A percentile compares a stretch with the other conserved stretches of the same genome.
Evolutionary conservation across 2,888 invertebrate species (phyloP).

Genomic region (Lampropteryx suffumata): DNA sequence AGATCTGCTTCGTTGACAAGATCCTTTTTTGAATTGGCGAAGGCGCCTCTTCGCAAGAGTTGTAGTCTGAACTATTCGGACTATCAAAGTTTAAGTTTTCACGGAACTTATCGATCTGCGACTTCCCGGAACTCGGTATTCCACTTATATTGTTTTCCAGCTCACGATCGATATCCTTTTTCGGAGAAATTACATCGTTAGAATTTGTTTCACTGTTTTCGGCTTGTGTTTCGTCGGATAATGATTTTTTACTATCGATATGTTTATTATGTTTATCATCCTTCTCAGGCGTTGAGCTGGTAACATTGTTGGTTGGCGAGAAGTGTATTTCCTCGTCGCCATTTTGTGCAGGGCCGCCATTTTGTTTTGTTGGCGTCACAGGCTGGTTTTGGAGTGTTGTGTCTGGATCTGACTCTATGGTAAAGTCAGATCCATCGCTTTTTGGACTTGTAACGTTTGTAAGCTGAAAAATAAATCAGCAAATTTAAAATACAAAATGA

Average conservation of each 20-base stretch:
- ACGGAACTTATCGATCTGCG: conserved; percentile 21
- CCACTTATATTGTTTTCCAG: conserved; percentile 10
- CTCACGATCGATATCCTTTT: not conserved
- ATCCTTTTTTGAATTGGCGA: conserved; percentile 4
- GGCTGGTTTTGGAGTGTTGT: conserved; percentile 35
- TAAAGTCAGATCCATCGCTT: conserved; percentile 54
- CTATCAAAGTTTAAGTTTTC: conserved; percentile 9
- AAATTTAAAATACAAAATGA: not conserved
- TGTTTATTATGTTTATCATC: conserved; percentile 19
- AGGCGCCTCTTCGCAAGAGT: conserved; percentile 16
- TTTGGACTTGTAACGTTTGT: conserved; percentile 61
- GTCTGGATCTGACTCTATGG: conserved; percentile 58
- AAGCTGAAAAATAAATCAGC: conserved; percentile 49
- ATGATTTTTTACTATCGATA: conserved; percentile 1
- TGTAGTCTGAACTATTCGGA: conserved; percentile 12
- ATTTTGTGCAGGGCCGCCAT: conserved; percentile 26
- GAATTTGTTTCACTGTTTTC: not conserved
- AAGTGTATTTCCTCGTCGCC: conserved; percentile 29
- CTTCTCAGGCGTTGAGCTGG: conserved; percentile 43
- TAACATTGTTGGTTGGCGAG: conserved; percentile 27
- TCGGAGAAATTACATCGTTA: not conserved
- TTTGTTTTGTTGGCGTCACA: conserved; percentile 15
- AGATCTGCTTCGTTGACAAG: conserved; percentile 38
- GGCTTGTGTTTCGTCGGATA: conserved; percentile 1
- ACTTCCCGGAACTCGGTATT: conserved; percentile 12